Conservation (phyloP, 2,888 invertebrate genomes). For the Silvanus unidentatus region DNA sequence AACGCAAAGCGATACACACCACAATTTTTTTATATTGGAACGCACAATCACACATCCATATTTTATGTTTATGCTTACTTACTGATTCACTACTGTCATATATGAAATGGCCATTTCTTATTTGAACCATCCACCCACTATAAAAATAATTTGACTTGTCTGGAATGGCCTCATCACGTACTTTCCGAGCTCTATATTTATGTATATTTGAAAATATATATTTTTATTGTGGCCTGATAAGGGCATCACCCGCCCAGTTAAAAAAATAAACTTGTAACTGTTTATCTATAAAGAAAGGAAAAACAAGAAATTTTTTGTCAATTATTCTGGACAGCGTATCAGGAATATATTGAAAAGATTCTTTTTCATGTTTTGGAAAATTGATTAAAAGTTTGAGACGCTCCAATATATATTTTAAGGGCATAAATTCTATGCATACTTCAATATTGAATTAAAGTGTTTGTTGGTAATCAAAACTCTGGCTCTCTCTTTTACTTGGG, state of each 20-base stretch:
- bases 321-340: too few relatives aligned
- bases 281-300: too few relatives aligned
- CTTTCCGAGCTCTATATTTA: too few relatives aligned
- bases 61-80: slow-evolving; percentile 42
- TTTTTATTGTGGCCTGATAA: slow-evolving; percentile 6
- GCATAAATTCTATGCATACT: slow-evolving; percentile 49
- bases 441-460: slow-evolving; percentile 48
- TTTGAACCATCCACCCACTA: slow-evolving; percentile 25
- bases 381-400: slow-evolving; percentile 48
- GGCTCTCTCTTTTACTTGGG: too few relatives aligned
- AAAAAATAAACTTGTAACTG: too few relatives aligned
- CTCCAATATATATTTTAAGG: slow-evolving; percentile 43
- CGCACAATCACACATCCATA: slow-evolving; percentile 40
- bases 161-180: neutral
- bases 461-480: slow-evolving; percentile 34
- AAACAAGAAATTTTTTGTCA: too few relatives aligned
- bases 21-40: slow-evolving; percentile 32
- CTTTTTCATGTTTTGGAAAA: slow-evolving; percentile 47
- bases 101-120: slow-evolving; percentile 38
- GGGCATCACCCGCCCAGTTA: slow-evolving; percentile 6
- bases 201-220: too few relatives aligned
- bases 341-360: slow-evolving; percentile 32
- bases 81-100: slow-evolving; percentile 41
- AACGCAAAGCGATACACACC: slow-evolving; percentile 19
- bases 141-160: slow-evolving; percentile 26